phyloP scores from a whole-genome alignment of 2,888 invertebrate genomes.

The Lypha dubia region DNA sequence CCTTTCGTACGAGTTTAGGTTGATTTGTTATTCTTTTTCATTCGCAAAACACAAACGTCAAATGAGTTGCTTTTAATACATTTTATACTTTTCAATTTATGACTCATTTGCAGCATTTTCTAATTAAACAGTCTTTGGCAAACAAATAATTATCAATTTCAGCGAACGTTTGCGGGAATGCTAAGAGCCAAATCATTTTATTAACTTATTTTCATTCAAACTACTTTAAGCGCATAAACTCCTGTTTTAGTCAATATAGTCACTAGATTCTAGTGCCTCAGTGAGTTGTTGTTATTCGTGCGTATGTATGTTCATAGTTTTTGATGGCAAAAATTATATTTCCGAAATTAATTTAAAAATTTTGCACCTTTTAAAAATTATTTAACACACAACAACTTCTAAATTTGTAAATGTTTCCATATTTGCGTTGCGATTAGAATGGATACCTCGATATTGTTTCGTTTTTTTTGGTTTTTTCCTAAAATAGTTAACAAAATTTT shows the following conservation, averaged over 20 bases:
- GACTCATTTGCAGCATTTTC: slow-evolving; percentile 18
- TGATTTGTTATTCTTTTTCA: slow-evolving; percentile 44
- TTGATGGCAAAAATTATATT: slow-evolving; percentile 38
- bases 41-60: slow-evolving; percentile 41
- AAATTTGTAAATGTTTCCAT: slow-evolving; percentile 38
- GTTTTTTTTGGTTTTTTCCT: slow-evolving; percentile 22
- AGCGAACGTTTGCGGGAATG: slow-evolving; percentile 12
- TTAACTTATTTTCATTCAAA: neutral
- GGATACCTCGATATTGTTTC: slow-evolving; percentile 22
- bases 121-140: slow-evolving; percentile 47
- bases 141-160: slow-evolving; percentile 40
- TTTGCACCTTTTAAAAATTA: slow-evolving; percentile 48
- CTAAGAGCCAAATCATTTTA: neutral
- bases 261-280: slow-evolving; percentile 22
- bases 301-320: neutral
- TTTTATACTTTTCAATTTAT: slow-evolving; percentile 27
- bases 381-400: slow-evolving; percentile 57
- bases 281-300: slow-evolving; percentile 3
- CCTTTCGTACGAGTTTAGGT: slow-evolving; percentile 18
- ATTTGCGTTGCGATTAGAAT: slow-evolving; percentile 36
- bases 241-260: slow-evolving; percentile 28
- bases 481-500: slow-evolving; percentile 29
- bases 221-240: slow-evolving; percentile 14
- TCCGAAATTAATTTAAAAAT: slow-evolving; percentile 45
- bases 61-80: slow-evolving; percentile 46